phyloP scores from a whole-genome alignment of 2,797 vertebrate species.

The Arrhamphus sclerolepis region DNA sequence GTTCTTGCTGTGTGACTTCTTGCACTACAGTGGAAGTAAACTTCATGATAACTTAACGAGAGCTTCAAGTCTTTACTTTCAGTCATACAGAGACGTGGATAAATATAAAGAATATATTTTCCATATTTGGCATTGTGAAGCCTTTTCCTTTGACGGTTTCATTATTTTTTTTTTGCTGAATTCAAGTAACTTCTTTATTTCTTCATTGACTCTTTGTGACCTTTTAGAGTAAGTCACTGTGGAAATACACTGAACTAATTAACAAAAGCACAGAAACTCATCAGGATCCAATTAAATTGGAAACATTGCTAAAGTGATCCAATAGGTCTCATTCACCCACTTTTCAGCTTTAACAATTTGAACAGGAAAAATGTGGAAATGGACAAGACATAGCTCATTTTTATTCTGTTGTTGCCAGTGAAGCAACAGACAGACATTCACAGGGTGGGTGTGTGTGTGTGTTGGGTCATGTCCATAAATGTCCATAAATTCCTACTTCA shows the following conservation, averaged over 20 bases:
- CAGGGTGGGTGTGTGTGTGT: no score
- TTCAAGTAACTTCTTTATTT: constrained; percentile 29
- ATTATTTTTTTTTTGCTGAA: constrained; percentile 46
- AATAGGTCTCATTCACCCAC: not conserved
- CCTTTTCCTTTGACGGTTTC: constrained; percentile 26
- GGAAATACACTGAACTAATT: constrained; percentile 12
- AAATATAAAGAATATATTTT: no score
- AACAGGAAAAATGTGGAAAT: constrained; percentile 14
- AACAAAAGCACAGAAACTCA: not conserved
- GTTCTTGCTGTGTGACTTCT: no score
- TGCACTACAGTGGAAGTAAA: no score
- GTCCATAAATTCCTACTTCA: constrained; percentile 18
- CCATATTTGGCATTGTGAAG: no score
- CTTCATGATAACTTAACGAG: no score
- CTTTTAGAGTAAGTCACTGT: constrained; percentile 16
- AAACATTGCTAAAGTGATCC: constrained; percentile 2
- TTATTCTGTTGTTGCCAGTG: constrained; percentile 11
- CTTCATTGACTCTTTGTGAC: constrained; percentile 13
- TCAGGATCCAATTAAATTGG: constrained; percentile 1
- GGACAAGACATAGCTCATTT: not conserved
- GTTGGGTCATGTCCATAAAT: constrained; percentile 22
- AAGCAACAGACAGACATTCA: not conserved
- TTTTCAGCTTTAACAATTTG: constrained; percentile 5
- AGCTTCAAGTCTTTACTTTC: no score
- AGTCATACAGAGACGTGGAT: no score